Conservation (phyloP, 2,888 invertebrate genomes). For the Tuberolachnus salignus region DNA sequence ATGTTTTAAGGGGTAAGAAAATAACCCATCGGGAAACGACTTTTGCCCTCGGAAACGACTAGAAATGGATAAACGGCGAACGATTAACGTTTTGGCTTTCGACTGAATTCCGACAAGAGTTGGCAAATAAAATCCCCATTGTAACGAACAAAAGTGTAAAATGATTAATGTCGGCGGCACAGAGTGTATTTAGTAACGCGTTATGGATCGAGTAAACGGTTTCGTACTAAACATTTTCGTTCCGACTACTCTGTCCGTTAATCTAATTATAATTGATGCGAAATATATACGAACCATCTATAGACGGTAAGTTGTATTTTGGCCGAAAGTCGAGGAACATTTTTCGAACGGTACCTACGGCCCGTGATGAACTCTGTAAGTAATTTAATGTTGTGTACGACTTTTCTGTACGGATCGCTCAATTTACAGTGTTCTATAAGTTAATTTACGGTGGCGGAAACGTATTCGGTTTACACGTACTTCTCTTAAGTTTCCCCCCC, state of each 20-base stretch:
- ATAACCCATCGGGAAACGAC: too few species aligned
- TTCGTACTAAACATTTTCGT: slow-evolving; percentile 7
- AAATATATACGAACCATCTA: slow-evolving; percentile 18
- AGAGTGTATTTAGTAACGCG: too few species aligned
- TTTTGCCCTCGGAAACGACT: too few species aligned
- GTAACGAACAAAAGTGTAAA: too few species aligned
- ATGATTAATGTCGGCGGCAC: too few species aligned
- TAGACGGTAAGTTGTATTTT: background rate
- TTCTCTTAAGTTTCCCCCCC: background rate
- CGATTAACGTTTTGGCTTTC: too few species aligned
- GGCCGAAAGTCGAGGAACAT: background rate
- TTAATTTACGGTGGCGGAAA: background rate
- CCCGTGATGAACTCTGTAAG: background rate
- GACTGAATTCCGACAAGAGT: too few species aligned
- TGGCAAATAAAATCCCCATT: too few species aligned
- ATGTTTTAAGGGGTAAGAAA: too few species aligned
- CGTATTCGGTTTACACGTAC: slow-evolving; percentile 18
- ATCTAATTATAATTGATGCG: background rate
- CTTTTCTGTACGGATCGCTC: slow-evolving; percentile 8
- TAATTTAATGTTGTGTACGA: slow-evolving; percentile 34
- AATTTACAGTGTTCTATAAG: slow-evolving; percentile 17
- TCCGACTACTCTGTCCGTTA: background rate
- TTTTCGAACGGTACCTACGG: background rate
- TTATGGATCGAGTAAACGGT: background rate
- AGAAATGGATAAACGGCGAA: too few species aligned